Conservation (phyloP, 2,113 vertebrate species). For the Monopterus albus region DNA sequence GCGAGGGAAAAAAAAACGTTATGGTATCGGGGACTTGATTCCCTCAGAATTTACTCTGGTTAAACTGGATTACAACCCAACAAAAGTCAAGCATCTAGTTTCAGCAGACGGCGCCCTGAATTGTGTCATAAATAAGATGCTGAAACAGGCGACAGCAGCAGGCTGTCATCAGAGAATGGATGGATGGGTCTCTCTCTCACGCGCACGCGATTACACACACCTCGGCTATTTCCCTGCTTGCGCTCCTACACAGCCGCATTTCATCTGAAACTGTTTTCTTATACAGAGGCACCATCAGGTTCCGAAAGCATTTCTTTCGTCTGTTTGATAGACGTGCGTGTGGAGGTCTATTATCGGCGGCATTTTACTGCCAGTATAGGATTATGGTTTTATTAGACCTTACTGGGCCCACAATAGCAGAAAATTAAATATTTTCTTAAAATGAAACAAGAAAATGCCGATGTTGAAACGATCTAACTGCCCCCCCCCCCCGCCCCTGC, state of each 20-base stretch:
- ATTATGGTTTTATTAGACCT: neutral
- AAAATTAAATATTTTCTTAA: too few relatives aligned
- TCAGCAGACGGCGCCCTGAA: neutral
- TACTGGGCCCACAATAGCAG: too few relatives aligned
- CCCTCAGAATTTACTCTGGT: too few relatives aligned
- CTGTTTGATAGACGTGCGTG: too few relatives aligned
- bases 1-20: neutral
- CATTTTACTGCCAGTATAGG: neutral
- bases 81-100: neutral
- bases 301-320: neutral
- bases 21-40: neutral
- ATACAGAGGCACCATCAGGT: neutral
- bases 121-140: neutral
- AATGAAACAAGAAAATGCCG: too few relatives aligned
- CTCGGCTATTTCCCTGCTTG: too few relatives aligned
- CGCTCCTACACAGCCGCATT: too few relatives aligned
- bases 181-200: neutral
- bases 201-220: neutral
- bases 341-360: conserved; percentile 20
- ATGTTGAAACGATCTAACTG: too few relatives aligned
- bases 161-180: neutral
- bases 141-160: neutral
- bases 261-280: neutral
- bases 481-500: too few relatives aligned
- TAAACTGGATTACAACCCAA: neutral